Conservation (phyloP, 2,888 invertebrate genomes). For the Acleris sparsana region DNA sequence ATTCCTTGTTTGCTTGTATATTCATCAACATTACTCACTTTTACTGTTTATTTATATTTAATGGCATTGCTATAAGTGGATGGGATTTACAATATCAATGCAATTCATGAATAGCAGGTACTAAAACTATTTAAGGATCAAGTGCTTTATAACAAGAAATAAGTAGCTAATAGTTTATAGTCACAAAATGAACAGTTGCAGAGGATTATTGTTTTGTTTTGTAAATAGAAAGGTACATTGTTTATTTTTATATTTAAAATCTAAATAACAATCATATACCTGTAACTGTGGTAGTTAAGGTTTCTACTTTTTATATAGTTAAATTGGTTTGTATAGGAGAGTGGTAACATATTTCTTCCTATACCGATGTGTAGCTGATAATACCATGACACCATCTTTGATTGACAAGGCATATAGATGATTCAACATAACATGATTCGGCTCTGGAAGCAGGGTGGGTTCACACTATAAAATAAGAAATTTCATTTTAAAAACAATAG, state of each 20-base stretch:
- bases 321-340: slow-evolving; percentile 98
- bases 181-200: too few relatives aligned
- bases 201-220: background rate
- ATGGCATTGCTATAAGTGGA: too few relatives aligned
- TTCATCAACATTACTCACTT: too few relatives aligned
- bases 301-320: slow-evolving; percentile 45
- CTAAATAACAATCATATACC: slow-evolving; percentile 25
- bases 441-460: slow-evolving; percentile 99
- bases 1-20: too few relatives aligned
- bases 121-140: too few relatives aligned
- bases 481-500: background rate
- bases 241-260: slow-evolving; percentile 7
- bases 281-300: too few relatives aligned
- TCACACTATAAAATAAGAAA: slow-evolving; percentile 90
- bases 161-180: too few relatives aligned
- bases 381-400: slow-evolving; percentile 99
- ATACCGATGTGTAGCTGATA: slow-evolving; percentile 99
- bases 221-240: slow-evolving; percentile 2
- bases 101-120: too few relatives aligned
- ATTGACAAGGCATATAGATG: slow-evolving; percentile 99
- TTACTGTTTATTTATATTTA: too few relatives aligned
- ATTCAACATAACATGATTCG: slow-evolving; percentile 99
- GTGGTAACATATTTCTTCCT: slow-evolving; percentile 99
- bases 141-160: too few relatives aligned
- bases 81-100: too few relatives aligned